Base-by-base conservation (phyloP, 2,888 invertebrate genomes). In the Andrena bucephala region DNA sequence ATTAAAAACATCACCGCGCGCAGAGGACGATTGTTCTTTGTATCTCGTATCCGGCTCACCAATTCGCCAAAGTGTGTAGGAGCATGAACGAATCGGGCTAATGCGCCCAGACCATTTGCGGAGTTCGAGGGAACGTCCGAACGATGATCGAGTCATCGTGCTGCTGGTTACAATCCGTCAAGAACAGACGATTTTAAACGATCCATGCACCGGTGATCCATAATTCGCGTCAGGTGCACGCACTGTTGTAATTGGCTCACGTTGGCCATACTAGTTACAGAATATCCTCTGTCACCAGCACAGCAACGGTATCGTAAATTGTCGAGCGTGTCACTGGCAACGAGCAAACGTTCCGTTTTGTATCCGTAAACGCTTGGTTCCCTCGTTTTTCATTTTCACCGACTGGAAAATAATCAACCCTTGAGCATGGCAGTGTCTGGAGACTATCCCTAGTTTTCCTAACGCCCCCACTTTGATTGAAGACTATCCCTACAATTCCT, bases 181-280 rank as follows among this genome's bases (percentile, higher is more conserved):
- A 63, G 75, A 62, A 52, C 70, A 63, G 85, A 87, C 81, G 86
- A 83, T 86, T 85, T 79, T 80, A 81, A 69, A 75, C 83, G 81
- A 88, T 89, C 81, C 72, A 81, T 81, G 77, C 70, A 59, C 48
- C 33, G 62, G 77, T 81, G 85, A 57, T 73, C 63, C 79, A 80
- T 85, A 85, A 85, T 69, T 66, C 82, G 82, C 72, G 89, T 90
- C 90, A 90, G 87, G 84, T 83, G 86, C 90, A 90, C 77, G 65
- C 83, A 69, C 68, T 77, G 70, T 81, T 83, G 86, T 85, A 89
- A 89, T 86, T 84, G 88, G 82, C 70, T 70, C 72, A 77, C 71
- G 77, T 79, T 83, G 79, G 66, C 68, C 72, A 79, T 71, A 75
- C 79, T 81, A 77, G 54, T 70, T 78, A 73, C 74, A 69, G 84